Evolutionary conservation across 1,140 invertebrate genomes (phyloP), one percentile per base, ranked within the genome.

Genomic region (Drosophila kurseongensis): DNA sequence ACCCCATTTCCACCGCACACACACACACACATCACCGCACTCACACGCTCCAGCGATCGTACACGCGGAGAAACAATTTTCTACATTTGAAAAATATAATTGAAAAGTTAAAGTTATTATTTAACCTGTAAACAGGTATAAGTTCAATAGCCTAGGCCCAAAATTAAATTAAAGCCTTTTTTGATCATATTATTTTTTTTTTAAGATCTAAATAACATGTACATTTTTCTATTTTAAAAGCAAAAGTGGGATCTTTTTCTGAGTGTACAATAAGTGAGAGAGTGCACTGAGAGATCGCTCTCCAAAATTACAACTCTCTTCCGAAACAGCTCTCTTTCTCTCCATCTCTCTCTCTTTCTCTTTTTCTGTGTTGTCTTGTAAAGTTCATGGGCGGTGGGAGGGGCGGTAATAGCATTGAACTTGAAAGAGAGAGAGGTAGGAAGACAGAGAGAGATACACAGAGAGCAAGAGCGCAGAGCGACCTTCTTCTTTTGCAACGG

Each of bases 1-100:
- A 57, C 75, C 68, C 76, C 83, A 86, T 86, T 86, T 88, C 83
- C 82, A 88, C 82, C 60, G 48, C 59, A 72, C 59, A 60, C 55
- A 63, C 61, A 1, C n/a, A 76, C 52, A 63, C 45, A 56, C 54
- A 82, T 32, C 60, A 78, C 18, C 61, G 78, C 45, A 56, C 58
- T 42, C 47, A 59, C 45, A 84, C 72, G 77, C 41, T 75, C 47
- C 62, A 81, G 41, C 75, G 82, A 66, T 32, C 75, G 60, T 50
- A 36, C 38, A 63, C 40, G 3, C 2, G 23, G 38, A 27, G 2
- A 16, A 55, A 54, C 18, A 23, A 23, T 5, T 13, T 16, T 10
- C 8, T 18, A 4, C 1, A 9, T 44, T 14, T 7, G 2, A 42
- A n/a, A 1, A 23, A 23, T 23, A 23, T 23, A 23, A 23, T 23